Conservation (phyloP, 2,113 vertebrate genomes). For the Zosterops borbonicus region DNA sequence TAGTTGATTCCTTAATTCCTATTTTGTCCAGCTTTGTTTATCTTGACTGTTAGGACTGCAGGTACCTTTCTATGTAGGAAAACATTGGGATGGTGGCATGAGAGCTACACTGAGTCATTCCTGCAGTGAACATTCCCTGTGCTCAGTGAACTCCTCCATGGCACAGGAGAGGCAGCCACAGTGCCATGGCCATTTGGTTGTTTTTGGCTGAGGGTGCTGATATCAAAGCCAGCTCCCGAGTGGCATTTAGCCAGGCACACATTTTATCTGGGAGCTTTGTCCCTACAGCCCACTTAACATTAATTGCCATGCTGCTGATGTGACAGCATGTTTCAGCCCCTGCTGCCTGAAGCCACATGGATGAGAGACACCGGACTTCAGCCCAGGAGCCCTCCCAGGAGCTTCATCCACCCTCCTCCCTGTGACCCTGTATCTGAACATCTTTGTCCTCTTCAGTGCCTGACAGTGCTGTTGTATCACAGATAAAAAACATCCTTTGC, state of each 20-base stretch:
- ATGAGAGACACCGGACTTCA: not conserved
- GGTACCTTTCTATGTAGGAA: not conserved
- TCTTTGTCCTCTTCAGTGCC: not conserved
- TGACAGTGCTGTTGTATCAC: not conserved
- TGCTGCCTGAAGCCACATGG: not conserved
- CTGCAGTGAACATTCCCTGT: not conserved
- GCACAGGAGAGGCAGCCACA: not conserved
- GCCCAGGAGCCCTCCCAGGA: not conserved
- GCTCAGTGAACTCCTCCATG: accelerated
- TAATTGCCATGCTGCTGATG: not conserved
- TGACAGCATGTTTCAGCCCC: not conserved
- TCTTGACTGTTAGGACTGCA: not conserved
- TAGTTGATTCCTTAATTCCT: not conserved
- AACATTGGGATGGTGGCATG: not conserved
- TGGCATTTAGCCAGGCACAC: not conserved
- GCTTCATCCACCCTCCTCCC: not conserved
- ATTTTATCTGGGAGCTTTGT: not conserved
- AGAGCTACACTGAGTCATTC: not conserved
- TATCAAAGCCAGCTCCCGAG: not conserved
- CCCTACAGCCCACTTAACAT: not conserved
- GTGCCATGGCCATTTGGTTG: not conserved
- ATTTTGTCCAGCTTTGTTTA: not conserved
- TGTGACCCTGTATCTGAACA: not conserved
- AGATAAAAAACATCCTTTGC: slow-evolving; percentile 6
- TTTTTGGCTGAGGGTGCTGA: not conserved